Percentiles rank a stretch among this genome's conserved stretches.
These are phyloP conservation scores for Pithys albifrons DNA, from an alignment of 2,113 vertebrate species.

Conservation along the genomic window DNA sequence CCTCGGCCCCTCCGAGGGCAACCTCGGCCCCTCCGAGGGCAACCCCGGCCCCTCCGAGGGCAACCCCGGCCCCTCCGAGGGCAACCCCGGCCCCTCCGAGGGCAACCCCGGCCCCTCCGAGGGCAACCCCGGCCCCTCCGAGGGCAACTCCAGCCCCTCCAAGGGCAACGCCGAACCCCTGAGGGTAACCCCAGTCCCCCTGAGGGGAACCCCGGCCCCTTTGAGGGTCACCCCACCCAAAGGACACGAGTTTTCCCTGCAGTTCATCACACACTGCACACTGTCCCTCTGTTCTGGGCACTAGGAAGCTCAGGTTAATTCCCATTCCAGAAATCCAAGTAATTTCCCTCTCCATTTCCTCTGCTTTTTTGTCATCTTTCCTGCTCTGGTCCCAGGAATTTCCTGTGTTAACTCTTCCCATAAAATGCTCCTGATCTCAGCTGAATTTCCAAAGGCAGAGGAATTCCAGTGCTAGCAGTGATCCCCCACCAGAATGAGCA, in stretches of 20 bases:
- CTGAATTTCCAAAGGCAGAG: neutral
- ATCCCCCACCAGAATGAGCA: neutral
- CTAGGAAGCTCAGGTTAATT: neutral
- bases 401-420: neutral
- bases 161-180: too few species aligned
- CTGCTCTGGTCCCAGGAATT: neutral
- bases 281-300: neutral
- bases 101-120: too few species aligned
- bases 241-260: neutral
- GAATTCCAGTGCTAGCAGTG: neutral
- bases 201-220: too few species aligned
- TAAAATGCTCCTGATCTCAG: neutral
- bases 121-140: too few species aligned
- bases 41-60: too few species aligned
- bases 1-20: too few species aligned
- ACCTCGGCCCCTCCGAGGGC: too few species aligned
- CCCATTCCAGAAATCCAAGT: neutral
- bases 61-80: too few species aligned
- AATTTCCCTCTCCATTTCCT: fast-evolving
- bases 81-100: too few species aligned
- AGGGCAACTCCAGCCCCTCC: too few species aligned
- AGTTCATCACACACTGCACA: neutral
- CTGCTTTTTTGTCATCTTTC: neutral
- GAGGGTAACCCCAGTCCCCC: too few species aligned
- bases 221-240: neutral